These are phyloP conservation scores for Poecilia latipinna DNA, from an alignment of 2,113 vertebrate species.

Conservation along the genomic window DNA sequence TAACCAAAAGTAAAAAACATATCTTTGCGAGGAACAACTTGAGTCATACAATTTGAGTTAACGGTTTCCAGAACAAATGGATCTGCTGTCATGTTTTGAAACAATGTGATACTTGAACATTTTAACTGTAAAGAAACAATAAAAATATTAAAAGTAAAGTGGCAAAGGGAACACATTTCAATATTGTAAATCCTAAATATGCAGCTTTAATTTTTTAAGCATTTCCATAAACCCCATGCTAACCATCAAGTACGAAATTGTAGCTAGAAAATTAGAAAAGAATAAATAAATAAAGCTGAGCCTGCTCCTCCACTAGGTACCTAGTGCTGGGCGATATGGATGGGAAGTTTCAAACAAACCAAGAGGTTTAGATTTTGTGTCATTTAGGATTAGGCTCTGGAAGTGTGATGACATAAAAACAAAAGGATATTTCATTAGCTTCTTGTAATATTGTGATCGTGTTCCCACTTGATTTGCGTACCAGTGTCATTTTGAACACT, in stretches of 20 bases:
- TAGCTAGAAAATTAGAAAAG: background rate
- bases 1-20: background rate
- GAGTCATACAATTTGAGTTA: background rate
- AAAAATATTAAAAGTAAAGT: background rate
- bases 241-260: background rate
- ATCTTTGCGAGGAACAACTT: background rate
- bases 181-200: background rate
- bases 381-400: no score
- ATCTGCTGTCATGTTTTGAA: background rate
- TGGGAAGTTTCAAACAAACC: background rate
- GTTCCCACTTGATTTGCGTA: background rate
- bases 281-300: background rate
- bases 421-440: background rate
- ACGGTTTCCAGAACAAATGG: background rate
- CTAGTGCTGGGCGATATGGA: conserved; percentile 36
- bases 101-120: background rate
- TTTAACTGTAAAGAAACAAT: background rate
- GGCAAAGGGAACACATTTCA: background rate
- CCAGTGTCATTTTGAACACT: background rate
- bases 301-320: background rate
- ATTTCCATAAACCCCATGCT: background rate
- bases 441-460: background rate
- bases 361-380: background rate
- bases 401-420: no score
- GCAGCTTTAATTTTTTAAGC: background rate